Evolutionary conservation across 2,797 vertebrate species (phyloP).

Genomic region (Tauraco hartlaubi): DNA sequence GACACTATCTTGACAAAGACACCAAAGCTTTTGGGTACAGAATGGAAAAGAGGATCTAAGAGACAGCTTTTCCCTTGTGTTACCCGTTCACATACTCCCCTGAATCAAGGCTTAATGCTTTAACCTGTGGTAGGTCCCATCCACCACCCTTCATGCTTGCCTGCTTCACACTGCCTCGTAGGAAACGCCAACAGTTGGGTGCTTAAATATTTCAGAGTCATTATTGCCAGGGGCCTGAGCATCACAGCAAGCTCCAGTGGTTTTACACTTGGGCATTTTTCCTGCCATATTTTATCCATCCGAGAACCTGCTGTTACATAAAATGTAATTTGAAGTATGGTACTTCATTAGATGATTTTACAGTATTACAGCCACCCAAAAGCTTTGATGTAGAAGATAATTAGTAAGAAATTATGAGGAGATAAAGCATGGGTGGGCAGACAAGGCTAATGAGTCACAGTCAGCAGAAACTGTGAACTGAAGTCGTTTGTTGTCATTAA

Average conservation of each 20-base stretch:
- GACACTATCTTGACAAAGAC: neutral
- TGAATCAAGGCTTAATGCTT: neutral
- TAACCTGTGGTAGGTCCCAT: neutral
- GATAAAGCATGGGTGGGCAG: constrained; percentile 51
- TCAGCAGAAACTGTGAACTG: constrained; percentile 6
- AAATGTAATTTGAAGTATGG: neutral
- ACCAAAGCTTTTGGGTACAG: neutral
- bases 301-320: neutral
- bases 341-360: constrained; percentile 33
- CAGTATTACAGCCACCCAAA: constrained; percentile 25
- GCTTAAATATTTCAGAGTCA: neutral
- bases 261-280: neutral
- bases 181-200: neutral
- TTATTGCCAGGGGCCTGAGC: neutral
- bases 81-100: neutral
- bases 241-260: neutral
- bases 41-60: neutral
- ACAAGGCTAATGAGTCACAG: constrained; percentile 35
- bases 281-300: neutral
- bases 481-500: neutral
- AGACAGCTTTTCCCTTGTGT: neutral
- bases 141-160: neutral
- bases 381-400: constrained; percentile 51
- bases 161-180: neutral
- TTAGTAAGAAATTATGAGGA: constrained; percentile 34